phyloP scores from a whole-genome alignment of 2,113 vertebrate species.

The human (Homo sapiens) region GRCh38 chr6:11830501-11831000 shows the following conservation, averaged over 20 bases:
- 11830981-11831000: not conserved
- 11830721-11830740: accelerated
- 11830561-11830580: not conserved
- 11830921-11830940: not conserved
- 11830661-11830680: not conserved
- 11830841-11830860: not conserved
- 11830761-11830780: not conserved
- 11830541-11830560: not conserved
- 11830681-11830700: not conserved
- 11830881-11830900: not conserved
- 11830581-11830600: not conserved
- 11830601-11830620: not conserved
- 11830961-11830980: not conserved
- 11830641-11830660: not conserved
- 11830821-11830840: not conserved
- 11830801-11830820: not conserved
- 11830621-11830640: not conserved
- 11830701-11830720: not conserved
- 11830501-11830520: not conserved
- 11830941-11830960: not conserved
- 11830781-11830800: not conserved
- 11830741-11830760: not conserved
- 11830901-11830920: not conserved
- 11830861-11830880: not conserved
- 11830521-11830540: not conserved